A percentile compares a stretch with the other conserved stretches of the same genome.
Conservation (phyloP, 2,113 vertebrate genomes). For the Numida meleagris region DNA sequence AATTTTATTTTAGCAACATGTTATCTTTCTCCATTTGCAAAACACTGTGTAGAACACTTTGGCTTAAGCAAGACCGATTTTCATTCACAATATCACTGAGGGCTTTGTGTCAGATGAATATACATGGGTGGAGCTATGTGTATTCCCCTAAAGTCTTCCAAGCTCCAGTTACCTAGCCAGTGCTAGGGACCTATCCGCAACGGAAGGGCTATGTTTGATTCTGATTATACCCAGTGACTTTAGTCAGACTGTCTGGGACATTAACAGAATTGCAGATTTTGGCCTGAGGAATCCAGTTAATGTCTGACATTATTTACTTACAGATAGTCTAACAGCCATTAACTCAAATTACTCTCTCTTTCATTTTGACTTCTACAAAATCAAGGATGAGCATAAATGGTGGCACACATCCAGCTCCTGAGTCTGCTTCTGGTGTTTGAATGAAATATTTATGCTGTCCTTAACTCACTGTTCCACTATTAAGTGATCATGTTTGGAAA, state of each 20-base stretch:
- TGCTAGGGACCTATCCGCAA: not conserved
- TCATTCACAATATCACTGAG: not conserved
- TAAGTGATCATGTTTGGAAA: not conserved
- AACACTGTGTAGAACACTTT: not conserved
- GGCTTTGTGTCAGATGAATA: not conserved
- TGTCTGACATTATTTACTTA: slow-evolving; percentile 20
- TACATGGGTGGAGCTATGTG: not conserved
- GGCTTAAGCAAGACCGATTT: not conserved
- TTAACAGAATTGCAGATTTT: not conserved
- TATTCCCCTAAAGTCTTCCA: not conserved
- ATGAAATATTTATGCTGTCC: not conserved
- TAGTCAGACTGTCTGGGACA: not conserved
- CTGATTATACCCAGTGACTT: not conserved
- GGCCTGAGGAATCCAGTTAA: not conserved
- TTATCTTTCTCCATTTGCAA: not conserved
- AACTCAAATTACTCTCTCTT: not conserved
- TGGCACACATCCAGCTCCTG: not conserved
- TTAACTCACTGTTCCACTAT: not conserved
- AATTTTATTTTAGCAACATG: not conserved
- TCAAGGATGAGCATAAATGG: not conserved
- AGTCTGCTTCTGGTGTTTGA: not conserved
- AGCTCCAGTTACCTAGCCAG: not conserved
- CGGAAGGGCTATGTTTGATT: not conserved
- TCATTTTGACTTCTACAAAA: not conserved
- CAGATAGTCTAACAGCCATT: not conserved